Evolutionary conservation across 2,797 vertebrate genomes (phyloP).

Genomic region (Apogon talboti): DNA sequence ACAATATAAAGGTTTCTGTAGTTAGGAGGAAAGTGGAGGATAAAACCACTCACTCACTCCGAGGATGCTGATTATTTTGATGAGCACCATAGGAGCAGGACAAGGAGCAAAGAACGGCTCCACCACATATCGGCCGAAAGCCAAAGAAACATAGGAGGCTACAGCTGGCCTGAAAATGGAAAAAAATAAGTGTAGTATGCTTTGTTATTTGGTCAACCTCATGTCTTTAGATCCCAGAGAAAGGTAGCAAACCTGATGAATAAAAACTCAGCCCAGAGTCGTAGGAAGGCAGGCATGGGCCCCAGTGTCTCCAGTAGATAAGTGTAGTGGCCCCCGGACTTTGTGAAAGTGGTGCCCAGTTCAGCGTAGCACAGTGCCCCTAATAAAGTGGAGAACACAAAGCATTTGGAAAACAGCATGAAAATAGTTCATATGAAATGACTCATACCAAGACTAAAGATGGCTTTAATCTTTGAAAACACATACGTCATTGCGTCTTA

Average conservation of each 20-base stretch:
- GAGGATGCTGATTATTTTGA: constrained; percentile 86
- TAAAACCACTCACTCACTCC: constrained; percentile 86
- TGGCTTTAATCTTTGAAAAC: no score
- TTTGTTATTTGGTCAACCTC: neutral
- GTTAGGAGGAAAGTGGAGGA: neutral
- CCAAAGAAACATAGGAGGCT: constrained; percentile 85
- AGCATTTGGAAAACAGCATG: neutral
- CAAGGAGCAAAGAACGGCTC: constrained; percentile 89
- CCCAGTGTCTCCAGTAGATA: constrained; percentile 86
- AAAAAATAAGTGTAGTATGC: neutral
- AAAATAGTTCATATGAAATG: neutral
- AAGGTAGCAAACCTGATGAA: constrained; percentile 83
- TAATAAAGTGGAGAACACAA: constrained; percentile 11
- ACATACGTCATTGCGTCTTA: no score
- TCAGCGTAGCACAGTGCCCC: constrained; percentile 79
- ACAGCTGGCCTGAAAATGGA: constrained; percentile 83
- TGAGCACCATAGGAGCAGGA: constrained; percentile 74
- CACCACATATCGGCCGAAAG: constrained; percentile 89
- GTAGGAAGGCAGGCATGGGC: constrained; percentile 89
- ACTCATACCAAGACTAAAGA: neutral
- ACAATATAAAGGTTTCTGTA: no score
- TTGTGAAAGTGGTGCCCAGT: constrained; percentile 75
- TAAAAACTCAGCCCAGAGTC: constrained; percentile 88
- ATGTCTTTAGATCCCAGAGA: neutral
- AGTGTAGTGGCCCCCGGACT: constrained; percentile 86